Evolutionary conservation across 2,888 invertebrate genomes (phyloP).

Genomic region (Teinopalpus imperialis): DNA sequence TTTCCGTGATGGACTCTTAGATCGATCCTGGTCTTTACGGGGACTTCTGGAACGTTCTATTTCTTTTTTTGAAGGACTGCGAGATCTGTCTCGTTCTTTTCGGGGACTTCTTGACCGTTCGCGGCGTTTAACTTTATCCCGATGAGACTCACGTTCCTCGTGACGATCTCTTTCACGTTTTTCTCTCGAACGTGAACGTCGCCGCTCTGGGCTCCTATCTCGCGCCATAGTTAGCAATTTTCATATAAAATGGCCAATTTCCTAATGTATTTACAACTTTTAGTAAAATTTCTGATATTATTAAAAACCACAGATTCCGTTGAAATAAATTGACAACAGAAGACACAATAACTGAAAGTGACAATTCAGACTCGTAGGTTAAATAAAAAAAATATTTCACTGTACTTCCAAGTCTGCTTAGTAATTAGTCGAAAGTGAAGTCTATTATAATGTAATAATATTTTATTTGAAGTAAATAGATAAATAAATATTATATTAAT

Average conservation of each 20-base stretch:
- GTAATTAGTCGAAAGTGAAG: no score
- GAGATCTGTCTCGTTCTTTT: constrained; percentile 55
- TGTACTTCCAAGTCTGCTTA: no score
- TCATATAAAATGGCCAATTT: no score
- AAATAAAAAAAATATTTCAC: no score
- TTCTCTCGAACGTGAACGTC: constrained; percentile 69
- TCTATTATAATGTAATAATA: no score
- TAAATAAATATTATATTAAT: no score
- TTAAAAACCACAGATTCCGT: neutral
- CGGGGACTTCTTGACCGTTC: constrained; percentile 63
- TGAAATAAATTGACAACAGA: neutral
- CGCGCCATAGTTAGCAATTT: constrained; percentile 54
- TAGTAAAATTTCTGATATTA: no score
- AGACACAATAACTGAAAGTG: no score
- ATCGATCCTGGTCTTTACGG: constrained; percentile 43
- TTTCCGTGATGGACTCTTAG: constrained; percentile 50
- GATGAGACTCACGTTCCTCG: constrained; percentile 66
- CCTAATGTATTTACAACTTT: no score
- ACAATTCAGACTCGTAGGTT: no score
- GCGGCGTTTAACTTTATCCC: constrained; percentile 66
- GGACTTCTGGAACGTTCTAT: constrained; percentile 52
- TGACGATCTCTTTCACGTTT: constrained; percentile 68
- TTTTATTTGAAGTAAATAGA: no score
- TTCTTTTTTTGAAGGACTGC: constrained; percentile 61
- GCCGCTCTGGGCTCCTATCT: constrained; percentile 66